Evolutionary conservation across 2,797 vertebrate genomes (phyloP), one percentile per base, ranked within the genome.

Genomic region (Crypturellus tataupa): DNA sequence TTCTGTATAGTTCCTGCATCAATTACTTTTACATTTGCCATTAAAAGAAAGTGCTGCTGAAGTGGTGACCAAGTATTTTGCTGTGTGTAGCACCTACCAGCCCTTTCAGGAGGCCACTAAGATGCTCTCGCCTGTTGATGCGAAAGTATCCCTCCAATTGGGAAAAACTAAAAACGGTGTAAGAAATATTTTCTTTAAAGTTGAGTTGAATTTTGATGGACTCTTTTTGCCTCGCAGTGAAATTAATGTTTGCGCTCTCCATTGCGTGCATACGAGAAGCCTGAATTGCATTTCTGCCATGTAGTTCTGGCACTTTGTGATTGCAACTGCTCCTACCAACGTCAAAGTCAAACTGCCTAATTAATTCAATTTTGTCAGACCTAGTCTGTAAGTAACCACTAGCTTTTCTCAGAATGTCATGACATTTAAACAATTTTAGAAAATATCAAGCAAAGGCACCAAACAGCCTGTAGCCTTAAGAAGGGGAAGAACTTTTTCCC

Each of bases 291-390:
- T 46, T 88, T 91, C 56, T 73, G 6, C 46, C 69, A 46, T 51
- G 44, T 4, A 85, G 25, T 89, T 75, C 47, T 29, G 72, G 29
- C 11, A 56, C 29, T 67, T 56, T 31, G 35, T 59, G 68, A 44
- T 68, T 83, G 33, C 85, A 85, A 72, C 92, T 85, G 60, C 44
- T 94, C 25, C 53, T 90, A 33, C 11, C 89, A 85, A 70, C 86
- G 69, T 86, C 75, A 93, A 84, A 87, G 75, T 46, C 70, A 95
- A 96, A 95, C 78, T 72, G 51, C 44, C 85, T 92, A 96, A 96
- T 96, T 94, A 96, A 84, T 90, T 88, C 85, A 89, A 95, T 95
- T 93, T 91, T 96, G 92, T 95, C 94, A 94, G 81, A 76, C 73
- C 60, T 76, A 60, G 80, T 67, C 91, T 93, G 24, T 63, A 94